phyloP scores from a whole-genome alignment of 2,888 invertebrate species.

The Tanypteryx hageni region DNA sequence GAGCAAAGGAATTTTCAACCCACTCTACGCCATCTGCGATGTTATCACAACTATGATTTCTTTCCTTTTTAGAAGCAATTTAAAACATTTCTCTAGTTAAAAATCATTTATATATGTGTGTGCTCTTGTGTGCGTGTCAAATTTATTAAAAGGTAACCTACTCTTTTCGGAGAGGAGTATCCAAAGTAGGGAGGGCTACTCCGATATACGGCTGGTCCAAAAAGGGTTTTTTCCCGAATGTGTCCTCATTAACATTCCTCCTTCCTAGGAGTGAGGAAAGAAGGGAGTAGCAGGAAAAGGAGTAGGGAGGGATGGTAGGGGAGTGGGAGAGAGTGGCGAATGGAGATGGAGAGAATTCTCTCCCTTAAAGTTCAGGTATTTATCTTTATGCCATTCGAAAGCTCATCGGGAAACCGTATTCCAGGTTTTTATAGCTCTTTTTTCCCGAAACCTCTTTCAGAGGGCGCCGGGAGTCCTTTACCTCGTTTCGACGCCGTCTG shows the following conservation, averaged over 20 bases:
- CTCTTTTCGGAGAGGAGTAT: not conserved
- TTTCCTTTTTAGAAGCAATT: too few species aligned
- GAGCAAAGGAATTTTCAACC: too few species aligned
- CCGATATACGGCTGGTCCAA: not conserved
- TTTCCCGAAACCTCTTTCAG: not conserved
- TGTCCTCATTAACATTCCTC: conserved; percentile 35
- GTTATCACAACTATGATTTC: too few species aligned
- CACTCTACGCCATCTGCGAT: too few species aligned
- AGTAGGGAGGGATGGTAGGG: too few species aligned
- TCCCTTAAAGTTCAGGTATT: not conserved
- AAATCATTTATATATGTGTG: too few species aligned
- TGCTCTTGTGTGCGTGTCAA: not conserved
- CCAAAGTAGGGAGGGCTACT: not conserved
- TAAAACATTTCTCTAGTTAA: too few species aligned
- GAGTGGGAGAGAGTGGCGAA: not conserved
- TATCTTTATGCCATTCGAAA: conserved; percentile 24
- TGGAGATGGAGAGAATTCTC: conserved; percentile 1
- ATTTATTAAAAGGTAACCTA: not conserved
- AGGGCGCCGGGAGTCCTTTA: not conserved
- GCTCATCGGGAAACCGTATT: conserved; percentile 4
- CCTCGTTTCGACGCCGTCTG: not conserved
- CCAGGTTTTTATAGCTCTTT: not conserved
- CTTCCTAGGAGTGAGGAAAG: not conserved
- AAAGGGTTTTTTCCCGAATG: not conserved
- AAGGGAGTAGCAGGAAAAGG: not conserved